A percentile compares a stretch with the other conserved stretches of the same genome.
Conservation (phyloP, 2,797 vertebrate genomes). For the Bucorvus abyssinicus region DNA sequence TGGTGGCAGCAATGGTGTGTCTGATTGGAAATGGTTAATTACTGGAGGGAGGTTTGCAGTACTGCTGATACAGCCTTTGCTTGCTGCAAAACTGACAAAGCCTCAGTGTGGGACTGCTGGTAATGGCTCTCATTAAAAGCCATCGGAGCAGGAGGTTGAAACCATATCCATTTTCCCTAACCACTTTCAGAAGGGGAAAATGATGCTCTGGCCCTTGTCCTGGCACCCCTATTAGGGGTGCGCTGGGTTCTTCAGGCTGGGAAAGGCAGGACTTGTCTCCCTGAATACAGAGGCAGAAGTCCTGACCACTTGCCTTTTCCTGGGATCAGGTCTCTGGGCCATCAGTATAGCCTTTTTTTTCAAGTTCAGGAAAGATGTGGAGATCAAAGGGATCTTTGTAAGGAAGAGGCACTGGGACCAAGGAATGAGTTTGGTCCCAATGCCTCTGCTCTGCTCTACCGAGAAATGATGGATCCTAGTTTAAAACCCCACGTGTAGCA, state of each 20-base stretch:
- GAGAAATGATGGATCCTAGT: neutral
- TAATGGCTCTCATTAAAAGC: conserved; percentile 32
- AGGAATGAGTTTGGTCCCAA: neutral
- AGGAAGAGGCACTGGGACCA: neutral
- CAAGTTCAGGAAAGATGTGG: neutral
- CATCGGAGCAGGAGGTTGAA: conserved; percentile 1
- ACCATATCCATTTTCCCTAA: neutral
- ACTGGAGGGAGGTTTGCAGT: neutral
- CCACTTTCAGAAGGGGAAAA: neutral
- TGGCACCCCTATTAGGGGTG: neutral
- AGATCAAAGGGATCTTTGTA: neutral
- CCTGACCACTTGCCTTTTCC: neutral
- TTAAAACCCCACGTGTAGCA: neutral
- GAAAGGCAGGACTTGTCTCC: neutral
- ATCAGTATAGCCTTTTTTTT: neutral
- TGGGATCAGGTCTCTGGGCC: accelerated
- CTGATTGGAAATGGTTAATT: neutral
- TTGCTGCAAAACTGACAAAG: neutral
- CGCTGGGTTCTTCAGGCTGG: neutral
- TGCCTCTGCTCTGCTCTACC: neutral
- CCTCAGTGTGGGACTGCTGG: neutral
- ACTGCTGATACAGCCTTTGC: neutral
- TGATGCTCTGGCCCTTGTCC: neutral
- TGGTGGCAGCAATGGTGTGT: neutral
- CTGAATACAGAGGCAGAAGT: neutral